These are phyloP conservation scores for Pelvicachromis taeniatus DNA, from an alignment of 2,113 vertebrate genomes.

Conservation along the genomic window DNA sequence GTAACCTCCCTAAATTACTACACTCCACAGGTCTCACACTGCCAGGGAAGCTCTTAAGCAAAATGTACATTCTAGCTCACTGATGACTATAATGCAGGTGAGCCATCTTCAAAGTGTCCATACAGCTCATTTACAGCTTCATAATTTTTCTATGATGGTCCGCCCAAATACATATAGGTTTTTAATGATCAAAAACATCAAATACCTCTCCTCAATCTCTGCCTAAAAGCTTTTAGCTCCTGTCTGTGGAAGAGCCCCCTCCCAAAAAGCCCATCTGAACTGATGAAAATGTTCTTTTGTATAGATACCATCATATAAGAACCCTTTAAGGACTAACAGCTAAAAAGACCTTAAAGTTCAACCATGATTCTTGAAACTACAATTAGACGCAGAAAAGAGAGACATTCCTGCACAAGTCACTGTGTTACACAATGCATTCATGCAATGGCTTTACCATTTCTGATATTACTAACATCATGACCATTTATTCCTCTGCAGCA, in stretches of 20 bases:
- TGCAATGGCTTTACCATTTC: neutral
- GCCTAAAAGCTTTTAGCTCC: neutral
- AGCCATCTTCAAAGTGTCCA: neutral
- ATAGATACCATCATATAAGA: neutral
- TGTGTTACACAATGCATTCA: neutral
- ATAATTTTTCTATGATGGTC: neutral
- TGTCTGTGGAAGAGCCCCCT: neutral
- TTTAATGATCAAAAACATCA: neutral
- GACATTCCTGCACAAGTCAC: neutral
- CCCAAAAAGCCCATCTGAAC: neutral
- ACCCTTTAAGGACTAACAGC: neutral
- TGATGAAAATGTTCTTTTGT: neutral
- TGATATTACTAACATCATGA: neutral
- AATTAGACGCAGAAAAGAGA: neutral
- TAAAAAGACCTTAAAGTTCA: neutral
- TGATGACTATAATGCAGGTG: neutral
- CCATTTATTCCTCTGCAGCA: neutral
- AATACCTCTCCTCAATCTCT: neutral
- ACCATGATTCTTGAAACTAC: neutral
- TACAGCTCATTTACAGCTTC: neutral
- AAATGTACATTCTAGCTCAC: neutral
- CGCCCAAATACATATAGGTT: neutral
- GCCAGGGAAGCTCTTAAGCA: neutral
- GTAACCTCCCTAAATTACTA: neutral
- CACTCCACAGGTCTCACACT: neutral